Conservation (phyloP, 1,140 invertebrate species). For the Drosophila quadrilineata region DNA sequence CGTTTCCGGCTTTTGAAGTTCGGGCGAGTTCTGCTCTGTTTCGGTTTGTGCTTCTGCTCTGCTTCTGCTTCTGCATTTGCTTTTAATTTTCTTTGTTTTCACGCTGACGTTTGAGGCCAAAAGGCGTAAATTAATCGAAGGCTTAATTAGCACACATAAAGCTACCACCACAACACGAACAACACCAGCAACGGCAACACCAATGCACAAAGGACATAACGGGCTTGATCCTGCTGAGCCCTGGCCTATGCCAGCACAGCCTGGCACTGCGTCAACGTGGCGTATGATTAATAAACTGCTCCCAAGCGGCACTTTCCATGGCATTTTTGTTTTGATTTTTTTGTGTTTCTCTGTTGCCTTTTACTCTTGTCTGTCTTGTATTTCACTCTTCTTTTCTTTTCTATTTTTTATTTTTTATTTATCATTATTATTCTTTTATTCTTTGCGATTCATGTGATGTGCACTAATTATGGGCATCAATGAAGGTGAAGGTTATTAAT, state of each 20-base stretch:
- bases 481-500: slow-evolving; percentile 79
- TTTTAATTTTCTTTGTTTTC: slow-evolving; percentile 80
- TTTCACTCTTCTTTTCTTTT: neutral
- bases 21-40: too few species aligned
- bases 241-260: too few species aligned
- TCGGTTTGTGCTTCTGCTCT: too few species aligned
- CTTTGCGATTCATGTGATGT: slow-evolving; percentile 42
- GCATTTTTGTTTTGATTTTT: slow-evolving; percentile 23
- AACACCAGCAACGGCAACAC: slow-evolving; percentile 13
- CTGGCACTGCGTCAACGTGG: slow-evolving; percentile 52
- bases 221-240: slow-evolving; percentile 35
- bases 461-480: slow-evolving; percentile 66
- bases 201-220: neutral
- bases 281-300: slow-evolving; percentile 78
- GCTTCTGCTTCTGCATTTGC: too few species aligned
- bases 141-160: slow-evolving; percentile 72
- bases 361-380: too few species aligned
- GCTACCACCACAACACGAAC: slow-evolving; percentile 4
- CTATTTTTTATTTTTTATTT: neutral
- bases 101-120: slow-evolving; percentile 73
- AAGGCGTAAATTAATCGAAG: slow-evolving; percentile 79
- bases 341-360: too few species aligned
- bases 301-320: slow-evolving; percentile 37
- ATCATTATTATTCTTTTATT: too few species aligned
- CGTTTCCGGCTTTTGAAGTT: slow-evolving; percentile 78